Evolutionary conservation across 2,113 vertebrate genomes (phyloP).

Genomic region (Astur gentilis): DNA sequence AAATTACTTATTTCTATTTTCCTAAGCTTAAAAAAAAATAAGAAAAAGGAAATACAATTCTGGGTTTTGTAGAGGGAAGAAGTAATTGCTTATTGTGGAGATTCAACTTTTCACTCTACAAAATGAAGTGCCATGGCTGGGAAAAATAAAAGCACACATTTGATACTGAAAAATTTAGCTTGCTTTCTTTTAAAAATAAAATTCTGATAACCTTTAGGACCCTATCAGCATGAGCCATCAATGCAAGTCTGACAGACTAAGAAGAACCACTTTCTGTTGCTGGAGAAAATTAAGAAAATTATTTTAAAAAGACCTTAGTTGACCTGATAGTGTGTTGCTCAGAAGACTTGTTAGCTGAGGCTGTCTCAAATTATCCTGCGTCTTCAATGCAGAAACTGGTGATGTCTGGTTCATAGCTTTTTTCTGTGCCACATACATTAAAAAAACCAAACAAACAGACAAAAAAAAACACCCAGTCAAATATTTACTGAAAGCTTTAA

Average conservation of each 20-base stretch:
- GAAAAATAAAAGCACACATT: not conserved
- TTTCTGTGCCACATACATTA: slow-evolving; percentile 57
- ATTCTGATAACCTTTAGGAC: not conserved
- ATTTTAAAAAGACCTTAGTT: slow-evolving; percentile 52
- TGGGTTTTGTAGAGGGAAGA: not conserved
- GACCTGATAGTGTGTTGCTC: slow-evolving; percentile 75
- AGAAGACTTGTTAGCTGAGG: slow-evolving; percentile 78
- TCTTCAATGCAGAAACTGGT: slow-evolving; percentile 72
- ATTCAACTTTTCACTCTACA: not conserved
- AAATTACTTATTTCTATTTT: not conserved
- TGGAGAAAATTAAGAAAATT: not conserved
- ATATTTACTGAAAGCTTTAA: not conserved
- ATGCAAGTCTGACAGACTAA: not conserved
- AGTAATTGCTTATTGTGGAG: not conserved
- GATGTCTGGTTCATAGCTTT: slow-evolving; percentile 72
- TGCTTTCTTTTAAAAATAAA: not conserved
- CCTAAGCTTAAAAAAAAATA: not conserved
- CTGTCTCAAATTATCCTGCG: slow-evolving; percentile 74
- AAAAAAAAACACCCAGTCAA: not conserved
- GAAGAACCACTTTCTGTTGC: not conserved
- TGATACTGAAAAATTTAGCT: not conserved
- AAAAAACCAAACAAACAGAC: not conserved
- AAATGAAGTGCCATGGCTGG: not conserved
- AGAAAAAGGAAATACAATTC: not conserved
- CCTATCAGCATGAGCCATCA: not conserved